Evolutionary conservation across 2,888 invertebrate species (phyloP).

Genomic region (Ectemnius continuus): DNA sequence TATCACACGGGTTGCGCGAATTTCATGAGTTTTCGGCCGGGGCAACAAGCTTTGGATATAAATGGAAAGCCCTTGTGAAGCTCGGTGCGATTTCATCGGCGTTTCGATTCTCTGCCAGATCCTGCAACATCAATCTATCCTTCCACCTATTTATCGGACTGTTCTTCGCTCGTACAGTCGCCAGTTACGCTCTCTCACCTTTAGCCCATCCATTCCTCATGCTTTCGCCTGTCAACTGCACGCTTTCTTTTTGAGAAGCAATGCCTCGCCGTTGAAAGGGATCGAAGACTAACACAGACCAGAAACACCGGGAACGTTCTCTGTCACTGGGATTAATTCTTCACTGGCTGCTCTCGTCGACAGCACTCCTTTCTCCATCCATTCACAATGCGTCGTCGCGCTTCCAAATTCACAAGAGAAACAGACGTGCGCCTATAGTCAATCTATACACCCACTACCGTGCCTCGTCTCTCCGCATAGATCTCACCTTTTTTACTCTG

Average conservation of each 20-base stretch:
- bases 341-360: conserved; percentile 39
- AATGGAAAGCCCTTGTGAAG: no score
- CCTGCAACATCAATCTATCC: conserved; percentile 20
- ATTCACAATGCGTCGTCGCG: conserved; percentile 29
- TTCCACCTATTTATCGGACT: conserved; percentile 4
- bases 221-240: background rate
- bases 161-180: conserved; percentile 10
- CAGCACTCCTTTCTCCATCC: conserved; percentile 24
- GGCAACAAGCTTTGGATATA: no score
- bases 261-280: no score
- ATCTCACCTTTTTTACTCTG: no score
- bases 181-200: conserved; percentile 3
- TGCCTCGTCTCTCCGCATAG: no score
- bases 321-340: conserved; percentile 43
- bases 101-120: background rate
- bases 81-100: background rate
- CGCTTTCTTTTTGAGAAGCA: no score
- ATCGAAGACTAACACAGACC: background rate
- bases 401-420: conserved; percentile 15
- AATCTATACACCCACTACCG: no score
- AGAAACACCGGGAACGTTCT: conserved; percentile 30
- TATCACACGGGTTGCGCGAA: no score
- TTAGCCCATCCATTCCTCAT: background rate
- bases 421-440: no score
- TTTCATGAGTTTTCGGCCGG: no score